Evolutionary conservation across 2,888 invertebrate genomes (phyloP), one percentile per base, ranked within the genome.

Genomic region (Cantharis rustica): DNA sequence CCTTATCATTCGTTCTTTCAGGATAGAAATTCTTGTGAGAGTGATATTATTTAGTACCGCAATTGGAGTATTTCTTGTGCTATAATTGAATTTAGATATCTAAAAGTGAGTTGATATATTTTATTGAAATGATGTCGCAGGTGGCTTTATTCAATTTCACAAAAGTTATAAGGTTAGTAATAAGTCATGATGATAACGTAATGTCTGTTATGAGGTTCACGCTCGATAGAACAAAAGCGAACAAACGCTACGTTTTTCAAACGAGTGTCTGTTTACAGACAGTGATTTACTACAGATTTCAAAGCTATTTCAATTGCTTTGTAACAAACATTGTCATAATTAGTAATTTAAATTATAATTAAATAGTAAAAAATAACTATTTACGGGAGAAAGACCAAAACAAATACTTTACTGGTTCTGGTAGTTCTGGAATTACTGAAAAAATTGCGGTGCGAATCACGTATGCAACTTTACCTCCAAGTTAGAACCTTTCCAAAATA

Each of bases 81-180:
- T 76, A 82, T 84, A 85, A 85, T 85, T 84, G 84, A 85, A 85
- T 84, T 83, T 82, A 82, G 81, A 84, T 83, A 83, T 82, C 82
- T 81, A 83, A 82, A 83, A 83, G 80, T 79, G 69, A 79, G 81
- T 81, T 82, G 82, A 84, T 84, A 83, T 86, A 86, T 86, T 86
- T 86, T 85, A 86, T 85, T 85, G 85, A 86, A 86, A 85, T 86
- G 85, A 86, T 86, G 86, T 85, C 84, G 85, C 86, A 86, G 86
- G 86, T 86, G 86, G 83, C 82, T 80, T 75, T 76, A 83, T 83
- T 83, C 83, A 83, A 83, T 83, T 84, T 81, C 81, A 81, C 75
- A 74, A 75, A 79, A 80, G 81, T 84, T 83, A 84, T 84, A 83
- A 84, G 83, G 80, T 82, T 75, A 77, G 85, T 84, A 84, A 85